Evolutionary conservation across 2,797 vertebrate species (phyloP), one percentile per base, ranked within the genome.

Genomic region (Gobionotothen gibberifrons): DNA sequence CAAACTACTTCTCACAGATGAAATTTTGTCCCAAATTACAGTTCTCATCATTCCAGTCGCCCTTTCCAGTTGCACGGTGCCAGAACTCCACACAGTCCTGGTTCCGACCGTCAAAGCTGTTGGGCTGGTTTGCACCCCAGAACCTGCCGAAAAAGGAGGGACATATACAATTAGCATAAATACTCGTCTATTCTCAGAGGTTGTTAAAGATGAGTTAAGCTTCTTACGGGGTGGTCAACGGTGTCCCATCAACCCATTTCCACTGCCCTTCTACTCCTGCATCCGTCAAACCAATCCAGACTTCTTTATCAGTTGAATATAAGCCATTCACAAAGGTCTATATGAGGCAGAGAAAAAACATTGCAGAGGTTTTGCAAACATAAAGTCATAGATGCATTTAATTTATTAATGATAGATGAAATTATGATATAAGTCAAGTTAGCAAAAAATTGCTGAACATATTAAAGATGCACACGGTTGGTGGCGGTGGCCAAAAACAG

Each of bases 61-160:
- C 87, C 0, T 0, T 0, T 5, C 69, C 56, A 9, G 49, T 0
- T 0, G 3, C 0, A 0, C 62, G 85, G 26, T 80, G 76, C 88
- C 82, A 80, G 60, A 90, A 75, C 61, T 92, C 90, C 43, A 72
- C 92, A 40, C 92, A 93, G 85, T 93, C 92, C 73, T 93, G 92
- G 69, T 93, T 40, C 9, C 51, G 74, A 13, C 87, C 86, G 0
- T 80, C 13, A 1, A 52, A 70, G 79, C 88, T 92, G 83, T 93
- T 92, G 54, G 92, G 92, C 52, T 92, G 92, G 9, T 21, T 68
- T 56, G 64, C 39, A 8, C 42, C 87, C 91, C 91, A 93, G 62
- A 43, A 92, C 59, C 90, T 93, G 64, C 39, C 58, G 22, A 22
- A 51, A 3, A 26, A 29, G 13, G 15, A 32, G 7, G 55, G 15